phyloP scores from a whole-genome alignment of 2,888 invertebrate species.

The Tachystola acroxantha region DNA sequence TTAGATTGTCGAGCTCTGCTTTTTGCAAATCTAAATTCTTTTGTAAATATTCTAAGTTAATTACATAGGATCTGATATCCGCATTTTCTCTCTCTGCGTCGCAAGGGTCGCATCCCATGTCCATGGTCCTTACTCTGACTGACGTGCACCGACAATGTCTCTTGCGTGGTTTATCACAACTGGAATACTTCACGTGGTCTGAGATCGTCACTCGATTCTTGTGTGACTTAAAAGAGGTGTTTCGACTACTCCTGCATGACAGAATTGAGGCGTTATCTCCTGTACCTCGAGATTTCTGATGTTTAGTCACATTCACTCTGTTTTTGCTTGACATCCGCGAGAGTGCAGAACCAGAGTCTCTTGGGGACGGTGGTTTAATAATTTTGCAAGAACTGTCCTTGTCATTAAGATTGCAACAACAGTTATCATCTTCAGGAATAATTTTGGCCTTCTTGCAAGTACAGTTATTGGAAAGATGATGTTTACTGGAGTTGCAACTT shows the following conservation, averaged over 20 bases:
- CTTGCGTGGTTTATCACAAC: constrained; percentile 12
- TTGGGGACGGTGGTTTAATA: too few relatives aligned
- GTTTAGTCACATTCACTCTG: neutral
- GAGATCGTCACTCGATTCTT: neutral
- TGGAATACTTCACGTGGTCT: neutral
- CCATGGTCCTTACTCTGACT: constrained; percentile 26
- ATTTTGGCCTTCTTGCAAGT: neutral
- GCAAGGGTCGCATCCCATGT: constrained; percentile 33
- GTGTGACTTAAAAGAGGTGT: neutral
- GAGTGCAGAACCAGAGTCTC: too few relatives aligned
- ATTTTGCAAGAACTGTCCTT: neutral
- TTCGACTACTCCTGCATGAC: constrained; percentile 8
- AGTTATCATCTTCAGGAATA: neutral
- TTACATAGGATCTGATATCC: constrained; percentile 28
- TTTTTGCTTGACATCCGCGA: too few relatives aligned
- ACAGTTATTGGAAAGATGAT: neutral
- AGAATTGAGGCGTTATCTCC: constrained; percentile 2
- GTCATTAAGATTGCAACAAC: neutral
- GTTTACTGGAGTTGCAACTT: neutral
- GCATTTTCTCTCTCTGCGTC: constrained; percentile 18
- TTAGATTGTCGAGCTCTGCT: constrained; percentile 42
- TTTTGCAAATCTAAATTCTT: constrained; percentile 33
- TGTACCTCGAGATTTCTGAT: neutral
- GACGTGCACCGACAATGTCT: constrained; percentile 33
- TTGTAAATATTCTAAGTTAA: constrained; percentile 36